These are phyloP conservation scores for Crotophaga sulcirostris DNA, from an alignment of 2,113 vertebrate species.

Conservation along the genomic window DNA sequence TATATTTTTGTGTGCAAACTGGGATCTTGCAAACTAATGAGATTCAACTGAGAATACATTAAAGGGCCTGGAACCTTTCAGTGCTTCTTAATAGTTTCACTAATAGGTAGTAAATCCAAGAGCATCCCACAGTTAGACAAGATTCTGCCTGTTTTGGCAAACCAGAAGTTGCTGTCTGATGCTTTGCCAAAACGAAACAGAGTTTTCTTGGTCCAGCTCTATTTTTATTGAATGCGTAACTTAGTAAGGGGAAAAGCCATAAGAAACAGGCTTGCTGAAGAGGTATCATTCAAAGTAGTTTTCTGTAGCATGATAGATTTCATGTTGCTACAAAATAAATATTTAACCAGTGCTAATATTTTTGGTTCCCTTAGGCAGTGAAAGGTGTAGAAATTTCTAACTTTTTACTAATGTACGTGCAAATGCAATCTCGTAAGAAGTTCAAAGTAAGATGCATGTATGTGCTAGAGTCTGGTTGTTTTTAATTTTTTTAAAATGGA, in stretches of 20 bases:
- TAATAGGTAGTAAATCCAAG: conserved; percentile 44
- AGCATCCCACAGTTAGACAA: conserved; percentile 54
- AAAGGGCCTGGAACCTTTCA: conserved; percentile 17
- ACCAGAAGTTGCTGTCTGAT: conserved; percentile 44
- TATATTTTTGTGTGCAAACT: background rate
- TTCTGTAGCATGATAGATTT: background rate
- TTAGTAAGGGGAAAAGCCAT: background rate
- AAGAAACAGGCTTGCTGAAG: conserved; percentile 10
- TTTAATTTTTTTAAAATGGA: background rate
- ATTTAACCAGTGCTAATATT: background rate
- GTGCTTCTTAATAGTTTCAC: conserved; percentile 22
- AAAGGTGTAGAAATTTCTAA: background rate
- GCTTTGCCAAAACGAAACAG: conserved; percentile 55
- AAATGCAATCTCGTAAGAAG: background rate
- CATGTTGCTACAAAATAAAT: conserved; percentile 42
- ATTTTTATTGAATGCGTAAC: conserved; percentile 17
- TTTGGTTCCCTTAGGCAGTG: background rate
- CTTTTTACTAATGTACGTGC: conserved; percentile 22
- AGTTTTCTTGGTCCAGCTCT: conserved; percentile 17
- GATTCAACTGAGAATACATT: background rate
- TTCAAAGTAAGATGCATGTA: background rate
- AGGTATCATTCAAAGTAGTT: background rate
- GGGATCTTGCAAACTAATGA: background rate
- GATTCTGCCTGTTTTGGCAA: conserved; percentile 50
- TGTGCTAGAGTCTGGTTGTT: background rate